phyloP scores from a whole-genome alignment of 2,888 invertebrate species.

The Parnassius smintheus region DNA sequence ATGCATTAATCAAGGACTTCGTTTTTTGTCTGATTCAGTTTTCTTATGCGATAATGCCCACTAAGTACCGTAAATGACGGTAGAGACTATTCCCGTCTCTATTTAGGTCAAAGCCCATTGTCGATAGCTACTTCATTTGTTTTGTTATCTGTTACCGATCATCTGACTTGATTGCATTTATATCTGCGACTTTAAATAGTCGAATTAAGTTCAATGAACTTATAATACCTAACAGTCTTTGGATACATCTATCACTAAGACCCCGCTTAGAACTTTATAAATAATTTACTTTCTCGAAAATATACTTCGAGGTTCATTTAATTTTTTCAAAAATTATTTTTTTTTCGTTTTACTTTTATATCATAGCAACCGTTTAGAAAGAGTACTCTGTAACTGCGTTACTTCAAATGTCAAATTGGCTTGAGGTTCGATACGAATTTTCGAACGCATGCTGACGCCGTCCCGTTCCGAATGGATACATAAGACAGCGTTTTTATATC shows the following conservation, averaged over 20 bases:
- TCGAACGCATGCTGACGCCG: slow-evolving; percentile 34
- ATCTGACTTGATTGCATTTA: slow-evolving; percentile 68
- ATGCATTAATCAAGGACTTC: slow-evolving; percentile 37
- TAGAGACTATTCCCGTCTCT: slow-evolving; percentile 42
- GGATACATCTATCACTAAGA: slow-evolving; percentile 79
- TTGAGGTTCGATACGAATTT: slow-evolving; percentile 28
- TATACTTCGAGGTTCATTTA: slow-evolving; percentile 73
- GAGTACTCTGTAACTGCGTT: slow-evolving; percentile 17
- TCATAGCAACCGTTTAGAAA: slow-evolving; percentile 44
- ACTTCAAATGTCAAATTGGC: slow-evolving; percentile 18
- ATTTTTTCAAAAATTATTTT: slow-evolving; percentile 51
- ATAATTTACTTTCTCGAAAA: slow-evolving; percentile 75
- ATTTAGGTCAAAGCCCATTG: slow-evolving; percentile 35
- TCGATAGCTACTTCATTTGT: slow-evolving; percentile 46
- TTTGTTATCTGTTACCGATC: slow-evolving; percentile 60
- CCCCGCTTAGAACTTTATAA: slow-evolving; percentile 73
- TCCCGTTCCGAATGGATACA: not conserved
- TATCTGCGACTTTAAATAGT: slow-evolving; percentile 67
- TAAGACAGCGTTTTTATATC: slow-evolving; percentile 10
- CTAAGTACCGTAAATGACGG: slow-evolving; percentile 42
- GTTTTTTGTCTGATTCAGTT: slow-evolving; percentile 35
- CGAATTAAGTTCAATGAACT: slow-evolving; percentile 72
- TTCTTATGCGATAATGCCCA: slow-evolving; percentile 34
- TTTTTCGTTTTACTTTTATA: slow-evolving; percentile 50
- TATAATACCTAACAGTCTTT: slow-evolving; percentile 79